Evolutionary conservation across 2,113 vertebrate species (phyloP).

Genomic region (Brachypodius melanocephalos): DNA sequence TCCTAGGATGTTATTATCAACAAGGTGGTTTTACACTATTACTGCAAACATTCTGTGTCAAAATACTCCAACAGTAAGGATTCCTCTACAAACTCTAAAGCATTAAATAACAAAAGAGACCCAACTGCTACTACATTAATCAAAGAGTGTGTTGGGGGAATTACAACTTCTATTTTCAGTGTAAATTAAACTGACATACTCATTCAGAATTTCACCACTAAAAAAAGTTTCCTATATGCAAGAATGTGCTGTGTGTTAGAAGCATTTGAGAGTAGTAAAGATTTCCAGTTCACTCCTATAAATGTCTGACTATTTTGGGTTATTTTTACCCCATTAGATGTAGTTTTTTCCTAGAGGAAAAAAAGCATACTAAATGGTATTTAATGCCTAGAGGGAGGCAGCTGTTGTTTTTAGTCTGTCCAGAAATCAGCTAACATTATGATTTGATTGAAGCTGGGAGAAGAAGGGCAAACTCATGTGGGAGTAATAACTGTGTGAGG

Average conservation of each 20-base stretch:
- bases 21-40: not conserved
- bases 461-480: not conserved
- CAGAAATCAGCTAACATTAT: constrained; percentile 37
- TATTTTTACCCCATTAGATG: not conserved
- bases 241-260: not conserved
- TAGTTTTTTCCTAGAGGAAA: constrained; percentile 8
- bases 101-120: not conserved
- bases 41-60: not conserved
- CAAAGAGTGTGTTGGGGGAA: not conserved
- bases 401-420: constrained; percentile 47
- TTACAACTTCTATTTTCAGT: not conserved
- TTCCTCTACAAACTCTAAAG: not conserved
- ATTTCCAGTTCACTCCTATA: not conserved
- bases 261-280: not conserved
- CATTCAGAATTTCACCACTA: not conserved
- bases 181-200: not conserved
- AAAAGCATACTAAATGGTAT: constrained; percentile 40
- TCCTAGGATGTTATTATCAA: not conserved
- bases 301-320: not conserved
- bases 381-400: constrained; percentile 27
- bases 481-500: constrained; percentile 42
- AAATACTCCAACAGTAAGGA: not conserved
- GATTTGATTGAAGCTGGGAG: constrained; percentile 37
- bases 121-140: not conserved
- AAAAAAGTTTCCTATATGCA: not conserved